phyloP scores from a whole-genome alignment of 2,113 vertebrate species.

The Passer montanus region DNA sequence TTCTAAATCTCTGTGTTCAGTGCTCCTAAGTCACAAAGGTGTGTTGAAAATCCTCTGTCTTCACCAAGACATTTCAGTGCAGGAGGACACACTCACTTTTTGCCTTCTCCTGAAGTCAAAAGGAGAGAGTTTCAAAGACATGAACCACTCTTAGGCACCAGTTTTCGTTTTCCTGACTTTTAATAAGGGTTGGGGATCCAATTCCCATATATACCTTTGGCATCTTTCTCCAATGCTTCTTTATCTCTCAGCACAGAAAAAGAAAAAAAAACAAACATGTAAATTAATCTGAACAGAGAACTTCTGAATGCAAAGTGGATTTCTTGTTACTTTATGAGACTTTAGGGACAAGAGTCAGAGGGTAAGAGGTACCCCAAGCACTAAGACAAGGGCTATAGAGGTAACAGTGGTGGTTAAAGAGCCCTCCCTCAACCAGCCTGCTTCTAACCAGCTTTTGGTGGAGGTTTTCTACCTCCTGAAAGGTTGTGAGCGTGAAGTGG shows the following conservation, averaged over 20 bases:
- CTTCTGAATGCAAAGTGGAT: not conserved
- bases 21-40: not conserved
- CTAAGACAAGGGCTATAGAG: not conserved
- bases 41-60: not conserved
- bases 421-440: not conserved
- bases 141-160: not conserved
- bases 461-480: not conserved
- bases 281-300: not conserved
- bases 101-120: not conserved
- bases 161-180: not conserved
- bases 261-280: not conserved
- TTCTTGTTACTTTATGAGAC: not conserved
- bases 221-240: not conserved
- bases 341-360: not conserved
- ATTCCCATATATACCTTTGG: not conserved
- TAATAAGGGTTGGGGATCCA: not conserved
- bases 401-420: not conserved
- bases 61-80: rapidly evolving
- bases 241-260: not conserved
- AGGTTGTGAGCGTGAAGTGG: not conserved
- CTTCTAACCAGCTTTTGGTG: not conserved
- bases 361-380: not conserved
- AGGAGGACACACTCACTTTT: not conserved
- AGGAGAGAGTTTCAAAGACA: not conserved
- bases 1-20: not conserved